phyloP scores from a whole-genome alignment of 2,888 invertebrate species.

The Carpatolechia fugitivella region DNA sequence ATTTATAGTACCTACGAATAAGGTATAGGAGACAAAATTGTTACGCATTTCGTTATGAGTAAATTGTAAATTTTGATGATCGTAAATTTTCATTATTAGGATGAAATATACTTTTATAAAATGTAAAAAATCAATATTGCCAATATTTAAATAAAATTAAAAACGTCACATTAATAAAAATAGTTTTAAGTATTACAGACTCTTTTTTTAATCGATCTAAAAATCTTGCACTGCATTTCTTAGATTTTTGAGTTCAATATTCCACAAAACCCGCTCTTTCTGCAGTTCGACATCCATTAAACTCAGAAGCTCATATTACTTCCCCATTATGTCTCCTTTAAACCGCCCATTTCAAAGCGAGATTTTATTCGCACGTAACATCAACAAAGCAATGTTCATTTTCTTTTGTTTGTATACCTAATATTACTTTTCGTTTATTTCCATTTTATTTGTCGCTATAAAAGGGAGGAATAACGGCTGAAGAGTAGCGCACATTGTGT shows the following conservation, averaged over 20 bases:
- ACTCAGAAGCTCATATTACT: not conserved
- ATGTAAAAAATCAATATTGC: too few relatives aligned
- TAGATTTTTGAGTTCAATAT: too few relatives aligned
- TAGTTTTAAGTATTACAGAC: too few relatives aligned
- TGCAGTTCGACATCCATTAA: not conserved
- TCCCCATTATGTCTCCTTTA: conserved; percentile 1
- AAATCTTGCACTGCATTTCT: too few relatives aligned
- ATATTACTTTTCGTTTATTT: conserved; percentile 67
- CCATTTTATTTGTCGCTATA: conserved; percentile 72
- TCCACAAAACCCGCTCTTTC: not conserved
- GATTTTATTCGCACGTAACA: conserved; percentile 12
- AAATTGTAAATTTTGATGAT: too few relatives aligned
- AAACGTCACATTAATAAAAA: too few relatives aligned
- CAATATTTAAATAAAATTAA: too few relatives aligned
- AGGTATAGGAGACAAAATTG: too few relatives aligned
- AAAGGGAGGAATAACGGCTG: conserved; percentile 73
- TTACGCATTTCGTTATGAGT: too few relatives aligned
- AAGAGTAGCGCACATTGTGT: conserved; percentile 61
- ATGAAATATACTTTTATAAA: too few relatives aligned
- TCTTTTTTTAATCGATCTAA: too few relatives aligned
- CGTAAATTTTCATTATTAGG: too few relatives aligned
- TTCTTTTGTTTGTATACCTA: conserved; percentile 44
- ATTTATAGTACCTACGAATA: not conserved
- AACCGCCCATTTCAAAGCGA: conserved; percentile 3
- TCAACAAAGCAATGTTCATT: conserved; percentile 53